phyloP scores from a whole-genome alignment of 2,888 invertebrate genomes.

The Trachelus stipa region DNA sequence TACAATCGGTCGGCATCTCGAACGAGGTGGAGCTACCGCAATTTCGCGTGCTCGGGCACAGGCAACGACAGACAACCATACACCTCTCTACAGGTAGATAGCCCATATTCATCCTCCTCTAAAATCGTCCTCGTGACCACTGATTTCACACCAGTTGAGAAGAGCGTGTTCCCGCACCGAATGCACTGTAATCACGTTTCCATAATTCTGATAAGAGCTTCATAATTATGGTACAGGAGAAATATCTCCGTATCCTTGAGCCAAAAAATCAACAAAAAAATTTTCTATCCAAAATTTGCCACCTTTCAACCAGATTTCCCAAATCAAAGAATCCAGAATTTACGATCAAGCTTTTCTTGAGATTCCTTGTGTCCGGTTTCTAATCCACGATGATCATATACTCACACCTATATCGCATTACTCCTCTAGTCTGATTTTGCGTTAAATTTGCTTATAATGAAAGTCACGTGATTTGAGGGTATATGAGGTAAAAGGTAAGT shows the following conservation, averaged over 20 bases:
- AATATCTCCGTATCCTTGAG: too few species aligned
- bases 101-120: slow-evolving; percentile 55
- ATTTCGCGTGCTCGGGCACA: slow-evolving; percentile 96
- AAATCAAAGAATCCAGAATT: too few species aligned
- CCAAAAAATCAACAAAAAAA: too few species aligned
- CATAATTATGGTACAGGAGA: background rate
- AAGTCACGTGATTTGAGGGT: too few species aligned
- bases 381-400: too few species aligned
- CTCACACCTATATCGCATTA: too few species aligned
- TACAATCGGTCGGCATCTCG: slow-evolving; percentile 94
- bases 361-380: too few species aligned
- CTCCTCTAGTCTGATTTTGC: too few species aligned
- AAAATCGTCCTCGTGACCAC: slow-evolving; percentile 17
- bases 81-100: slow-evolving; percentile 93
- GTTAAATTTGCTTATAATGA: too few species aligned
- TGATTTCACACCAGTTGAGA: slow-evolving; percentile 4
- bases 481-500: slow-evolving; percentile 38
- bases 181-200: background rate
- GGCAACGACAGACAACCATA: slow-evolving; percentile 94
- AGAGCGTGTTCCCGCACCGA: slow-evolving; percentile 8
- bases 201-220: slow-evolving; percentile 3
- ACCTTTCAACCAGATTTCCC: too few species aligned
- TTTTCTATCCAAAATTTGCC: too few species aligned
- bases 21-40: slow-evolving; percentile 96
- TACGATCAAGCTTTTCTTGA: too few species aligned